These are phyloP conservation scores for Coleophora flavipennella DNA, from an alignment of 2,888 invertebrate genomes.

Conservation along the genomic window DNA sequence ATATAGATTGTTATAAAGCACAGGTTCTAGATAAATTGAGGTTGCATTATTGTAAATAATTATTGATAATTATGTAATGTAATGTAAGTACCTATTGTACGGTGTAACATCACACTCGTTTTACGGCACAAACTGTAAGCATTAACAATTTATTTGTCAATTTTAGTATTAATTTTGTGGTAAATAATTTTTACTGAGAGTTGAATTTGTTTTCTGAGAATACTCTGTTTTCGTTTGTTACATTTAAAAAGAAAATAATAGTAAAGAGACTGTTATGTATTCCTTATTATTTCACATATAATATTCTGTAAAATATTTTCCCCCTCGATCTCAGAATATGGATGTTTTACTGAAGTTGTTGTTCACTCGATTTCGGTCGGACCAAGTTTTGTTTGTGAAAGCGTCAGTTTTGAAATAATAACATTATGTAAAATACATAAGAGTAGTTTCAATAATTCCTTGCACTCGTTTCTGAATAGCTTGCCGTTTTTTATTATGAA, in stretches of 20 bases:
- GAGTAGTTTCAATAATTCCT: constrained; percentile 33
- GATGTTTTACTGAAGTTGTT: constrained; percentile 41
- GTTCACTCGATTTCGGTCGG: constrained; percentile 52
- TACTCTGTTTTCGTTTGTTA: neutral
- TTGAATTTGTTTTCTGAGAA: constrained; percentile 8
- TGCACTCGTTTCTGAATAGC: no score
- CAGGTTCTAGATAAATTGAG: constrained; percentile 66
- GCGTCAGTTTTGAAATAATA: constrained; percentile 58
- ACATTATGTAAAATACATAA: constrained; percentile 59
- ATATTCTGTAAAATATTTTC: no score
- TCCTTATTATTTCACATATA: no score
- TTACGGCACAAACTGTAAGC: constrained; percentile 70
- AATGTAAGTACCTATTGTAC: constrained; percentile 56
- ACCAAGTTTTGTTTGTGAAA: constrained; percentile 61
- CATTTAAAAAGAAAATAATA: neutral
- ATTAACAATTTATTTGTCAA: constrained; percentile 60
- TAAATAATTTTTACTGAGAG: constrained; percentile 51
- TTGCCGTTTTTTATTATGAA: no score
- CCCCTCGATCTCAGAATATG: constrained; percentile 3
- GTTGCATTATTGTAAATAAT: constrained; percentile 72
- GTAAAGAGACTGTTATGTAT: neutral
- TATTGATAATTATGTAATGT: constrained; percentile 47
- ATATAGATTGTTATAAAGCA: constrained; percentile 71
- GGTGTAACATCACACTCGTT: constrained; percentile 68
- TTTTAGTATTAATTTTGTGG: constrained; percentile 57